Conservation (phyloP, 2,797 vertebrate species). For the Bryconaethiops microstoma region DNA sequence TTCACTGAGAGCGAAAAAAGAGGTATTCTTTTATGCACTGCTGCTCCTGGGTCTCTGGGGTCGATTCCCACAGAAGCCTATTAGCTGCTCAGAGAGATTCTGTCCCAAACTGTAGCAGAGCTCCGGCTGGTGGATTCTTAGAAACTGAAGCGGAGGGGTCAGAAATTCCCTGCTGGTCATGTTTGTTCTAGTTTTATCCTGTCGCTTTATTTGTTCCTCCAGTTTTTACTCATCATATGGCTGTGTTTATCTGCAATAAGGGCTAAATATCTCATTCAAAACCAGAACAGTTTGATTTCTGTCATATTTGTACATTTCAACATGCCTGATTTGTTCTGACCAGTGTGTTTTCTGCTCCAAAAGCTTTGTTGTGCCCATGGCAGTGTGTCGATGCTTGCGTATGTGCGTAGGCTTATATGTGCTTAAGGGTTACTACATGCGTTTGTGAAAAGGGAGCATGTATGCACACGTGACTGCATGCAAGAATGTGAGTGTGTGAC, state of each 20-base stretch:
- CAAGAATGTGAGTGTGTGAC: background rate
- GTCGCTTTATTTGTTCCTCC: background rate
- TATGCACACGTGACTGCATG: background rate
- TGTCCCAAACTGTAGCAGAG: background rate
- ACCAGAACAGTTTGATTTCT: slow-evolving; percentile 5
- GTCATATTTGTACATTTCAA: background rate
- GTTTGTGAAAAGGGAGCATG: background rate
- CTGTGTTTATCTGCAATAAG: background rate
- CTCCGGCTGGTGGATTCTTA: slow-evolving; percentile 3
- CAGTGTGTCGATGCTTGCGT: slow-evolving; percentile 13
- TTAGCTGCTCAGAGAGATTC: background rate
- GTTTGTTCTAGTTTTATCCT: background rate
- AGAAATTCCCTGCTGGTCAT: slow-evolving; percentile 8
- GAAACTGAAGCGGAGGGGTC: background rate
- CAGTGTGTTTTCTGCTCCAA: slow-evolving; percentile 13
- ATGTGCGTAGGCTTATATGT: slow-evolving; percentile 25
- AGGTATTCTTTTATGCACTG: background rate
- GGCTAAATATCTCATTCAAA: background rate
- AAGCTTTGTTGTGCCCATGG: slow-evolving; percentile 8
- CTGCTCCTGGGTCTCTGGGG: background rate
- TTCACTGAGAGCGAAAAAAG: background rate
- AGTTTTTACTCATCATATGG: background rate
- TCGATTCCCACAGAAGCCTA: slow-evolving; percentile 7
- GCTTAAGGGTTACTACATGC: slow-evolving; percentile 13
- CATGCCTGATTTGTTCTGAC: background rate